Evolutionary conservation across 30 jellyfish, hydroid and myxozoan species (phyloP), one percentile per base, ranked within the genome.

Genomic region (Chironex yamaguchii): DNA sequence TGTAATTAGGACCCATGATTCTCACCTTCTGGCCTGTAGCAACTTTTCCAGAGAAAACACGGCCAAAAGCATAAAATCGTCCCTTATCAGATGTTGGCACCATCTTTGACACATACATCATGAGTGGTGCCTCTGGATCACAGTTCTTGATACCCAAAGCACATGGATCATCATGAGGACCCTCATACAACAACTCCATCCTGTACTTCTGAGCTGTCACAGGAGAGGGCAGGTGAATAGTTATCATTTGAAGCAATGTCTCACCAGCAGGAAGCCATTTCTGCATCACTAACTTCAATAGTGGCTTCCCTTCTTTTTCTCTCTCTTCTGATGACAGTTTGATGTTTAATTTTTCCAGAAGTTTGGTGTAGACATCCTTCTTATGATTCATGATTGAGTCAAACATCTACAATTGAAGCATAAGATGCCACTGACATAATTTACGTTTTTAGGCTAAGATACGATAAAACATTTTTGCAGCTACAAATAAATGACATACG

Each of bases 21-120:
- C 98, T 72, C 35, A 91, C 98, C 71, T 96, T 96, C 74, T 36
- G 84, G 26, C 99, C 99, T 64, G 99, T 92, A 9, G 96, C 96
- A 86, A 91, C 95, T 64, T 88, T 86, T 21, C 99, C 99, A 67
- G 99, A 96, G 93, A 96, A 96, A 31, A 96, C 98, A 79, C 99
- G 98, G 0, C 99, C 99, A 84, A 96, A 96, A 36, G 99, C 99
- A 87, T 76, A 96, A 92, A 96, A 96, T 0, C 99, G 89, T 3
- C 99, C 99, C 78, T 92, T 96, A 81, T 96, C 99, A 4, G 99
- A 90, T 12, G 99, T 87, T 1, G 99, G 99, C 63, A 96, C 97
- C 99, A 96, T 96, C 94, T 96, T 96, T 30, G 99, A 96, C 63
- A 96, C 82, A 74, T 96, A 96, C 99, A 96, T 96, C 99, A 96